Conservation (phyloP, 2,888 invertebrate species). For the Lochmaea capreae region DNA sequence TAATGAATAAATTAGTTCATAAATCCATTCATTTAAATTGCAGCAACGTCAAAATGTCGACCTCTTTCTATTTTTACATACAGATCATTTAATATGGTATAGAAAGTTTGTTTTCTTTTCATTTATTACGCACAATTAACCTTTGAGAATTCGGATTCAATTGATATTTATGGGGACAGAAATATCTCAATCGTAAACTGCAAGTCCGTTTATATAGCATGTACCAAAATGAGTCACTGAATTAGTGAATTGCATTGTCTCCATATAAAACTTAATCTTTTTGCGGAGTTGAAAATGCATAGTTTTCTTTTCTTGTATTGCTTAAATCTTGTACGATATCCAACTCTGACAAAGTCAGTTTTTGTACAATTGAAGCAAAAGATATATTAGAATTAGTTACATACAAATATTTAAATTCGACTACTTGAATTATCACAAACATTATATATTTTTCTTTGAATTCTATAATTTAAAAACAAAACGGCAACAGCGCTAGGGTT, state of each 20-base stretch:
- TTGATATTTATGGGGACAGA: constrained; percentile 31
- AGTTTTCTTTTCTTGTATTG: neutral
- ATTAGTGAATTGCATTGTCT: constrained; percentile 1
- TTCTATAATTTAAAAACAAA: too few relatives aligned
- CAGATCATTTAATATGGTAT: constrained; percentile 6
- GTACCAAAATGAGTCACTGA: constrained; percentile 1
- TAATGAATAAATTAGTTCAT: constrained; percentile 8
- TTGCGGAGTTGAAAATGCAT: neutral
- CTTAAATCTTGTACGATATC: neutral
- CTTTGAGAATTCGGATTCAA: constrained; percentile 18
- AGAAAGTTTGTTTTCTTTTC: constrained; percentile 12
- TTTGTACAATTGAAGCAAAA: too few relatives aligned
- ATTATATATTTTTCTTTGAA: too few relatives aligned
- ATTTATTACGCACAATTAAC: constrained; percentile 8
- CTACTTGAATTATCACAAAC: too few relatives aligned
- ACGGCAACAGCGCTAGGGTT: too few relatives aligned
- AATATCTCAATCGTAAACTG: constrained; percentile 32
- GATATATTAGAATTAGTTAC: too few relatives aligned
- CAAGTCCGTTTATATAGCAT: neutral
- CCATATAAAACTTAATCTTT: neutral
- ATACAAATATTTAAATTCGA: too few relatives aligned
- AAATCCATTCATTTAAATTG: constrained; percentile 11
- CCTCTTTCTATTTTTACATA: constrained; percentile 19
- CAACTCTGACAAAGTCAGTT: too few relatives aligned
- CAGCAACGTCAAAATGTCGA: neutral